Conservation (phyloP, 2,888 invertebrate genomes). For the Cenopis cana region DNA sequence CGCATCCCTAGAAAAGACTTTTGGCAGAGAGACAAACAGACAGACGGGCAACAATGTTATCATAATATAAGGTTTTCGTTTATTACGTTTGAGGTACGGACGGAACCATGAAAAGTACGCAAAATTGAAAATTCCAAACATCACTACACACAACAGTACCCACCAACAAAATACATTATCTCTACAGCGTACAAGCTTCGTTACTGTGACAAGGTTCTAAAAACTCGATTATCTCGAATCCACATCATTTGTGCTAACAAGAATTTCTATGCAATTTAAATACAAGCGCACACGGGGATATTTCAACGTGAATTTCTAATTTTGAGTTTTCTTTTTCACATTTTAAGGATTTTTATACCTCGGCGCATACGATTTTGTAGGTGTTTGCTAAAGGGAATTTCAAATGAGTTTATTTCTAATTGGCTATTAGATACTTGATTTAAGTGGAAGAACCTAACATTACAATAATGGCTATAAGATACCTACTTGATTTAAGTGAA, state of each 20-base stretch:
- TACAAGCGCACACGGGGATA: conserved; percentile 9
- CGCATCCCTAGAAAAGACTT: too few relatives aligned
- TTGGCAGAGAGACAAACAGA: too few relatives aligned
- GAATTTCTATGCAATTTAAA: conserved; percentile 29
- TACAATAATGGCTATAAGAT: too few relatives aligned
- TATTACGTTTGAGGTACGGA: too few relatives aligned
- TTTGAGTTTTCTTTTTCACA: conserved; percentile 18
- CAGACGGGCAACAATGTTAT: too few relatives aligned
- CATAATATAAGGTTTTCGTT: too few relatives aligned
- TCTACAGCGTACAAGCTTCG: conserved; percentile 1
- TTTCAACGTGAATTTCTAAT: conserved; percentile 21
- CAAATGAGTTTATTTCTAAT: neutral
- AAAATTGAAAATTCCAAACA: neutral
- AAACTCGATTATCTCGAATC: conserved; percentile 25
- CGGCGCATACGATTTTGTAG: neutral
- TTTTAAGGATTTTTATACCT: conserved; percentile 13
- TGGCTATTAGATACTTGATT: neutral
- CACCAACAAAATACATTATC: neutral
- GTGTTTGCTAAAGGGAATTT: neutral
- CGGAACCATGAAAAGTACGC: too few relatives aligned
- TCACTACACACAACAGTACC: neutral
- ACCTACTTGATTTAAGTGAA: too few relatives aligned
- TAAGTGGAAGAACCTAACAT: neutral
- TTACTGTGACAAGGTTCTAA: conserved; percentile 5
- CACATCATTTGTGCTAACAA: conserved; percentile 31